phyloP scores from a whole-genome alignment of 2,797 vertebrate genomes.

The Periophthalmus magnuspinnatus region DNA sequence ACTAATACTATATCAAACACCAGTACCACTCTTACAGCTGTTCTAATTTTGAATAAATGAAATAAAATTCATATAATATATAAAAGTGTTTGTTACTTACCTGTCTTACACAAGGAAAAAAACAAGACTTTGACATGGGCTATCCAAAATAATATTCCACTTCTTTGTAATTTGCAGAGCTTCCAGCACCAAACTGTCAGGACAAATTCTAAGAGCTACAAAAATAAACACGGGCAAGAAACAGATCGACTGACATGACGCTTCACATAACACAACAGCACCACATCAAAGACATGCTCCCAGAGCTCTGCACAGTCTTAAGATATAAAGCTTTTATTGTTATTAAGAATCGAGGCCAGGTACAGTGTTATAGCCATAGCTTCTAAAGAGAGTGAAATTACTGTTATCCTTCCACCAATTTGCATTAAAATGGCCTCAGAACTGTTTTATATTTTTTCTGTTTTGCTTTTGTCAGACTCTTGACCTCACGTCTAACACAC shows the following conservation, averaged over 20 bases:
- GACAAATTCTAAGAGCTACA: conserved; percentile 21
- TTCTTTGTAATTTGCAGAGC: conserved; percentile 26
- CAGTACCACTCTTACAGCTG: neutral
- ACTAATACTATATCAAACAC: neutral
- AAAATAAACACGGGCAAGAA: conserved; percentile 2
- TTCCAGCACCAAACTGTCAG: conserved; percentile 29
- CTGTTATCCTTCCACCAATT: neutral
- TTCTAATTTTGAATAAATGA: no score
- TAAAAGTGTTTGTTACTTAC: neutral
- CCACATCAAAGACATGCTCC: conserved; percentile 1
- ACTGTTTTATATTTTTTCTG: neutral
- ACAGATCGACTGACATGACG: neutral
- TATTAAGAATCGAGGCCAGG: neutral
- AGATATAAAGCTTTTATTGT: conserved; percentile 2
- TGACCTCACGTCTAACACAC: neutral
- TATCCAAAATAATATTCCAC: conserved; percentile 25
- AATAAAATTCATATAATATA: neutral
- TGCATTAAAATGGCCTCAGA: neutral
- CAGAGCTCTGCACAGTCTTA: neutral
- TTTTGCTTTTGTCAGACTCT: no score
- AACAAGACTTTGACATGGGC: neutral
- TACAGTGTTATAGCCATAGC: no score
- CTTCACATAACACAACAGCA: conserved; percentile 2
- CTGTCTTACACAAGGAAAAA: neutral
- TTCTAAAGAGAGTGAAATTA: neutral